Base-by-base conservation (phyloP, 2,113 vertebrate genomes). In the Chlorocebus sabaeus region DNA sequence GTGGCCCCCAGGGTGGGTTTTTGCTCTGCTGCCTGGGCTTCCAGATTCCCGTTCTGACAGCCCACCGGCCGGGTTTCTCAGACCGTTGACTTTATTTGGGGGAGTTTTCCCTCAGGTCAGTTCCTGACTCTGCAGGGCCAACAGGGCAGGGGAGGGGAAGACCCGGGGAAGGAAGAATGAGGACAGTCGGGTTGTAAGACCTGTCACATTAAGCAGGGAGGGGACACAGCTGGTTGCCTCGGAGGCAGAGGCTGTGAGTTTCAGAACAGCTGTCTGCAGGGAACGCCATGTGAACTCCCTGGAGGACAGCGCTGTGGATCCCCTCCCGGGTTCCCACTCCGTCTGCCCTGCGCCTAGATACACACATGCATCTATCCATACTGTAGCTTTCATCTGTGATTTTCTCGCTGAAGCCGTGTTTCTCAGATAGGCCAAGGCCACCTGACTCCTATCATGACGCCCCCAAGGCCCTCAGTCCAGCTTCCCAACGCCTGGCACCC, bases 371-470 rank as follows among this genome's bases (percentile, higher is more conserved):
- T 17, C 7, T 80, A 2, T 23, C 20, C 11, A 8, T 13, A 7
- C 6, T 6, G 72, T 22, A 3, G 27, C 79, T 88, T 87, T 87
- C 11, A 22, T 8, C 45, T 25, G 35, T 32, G 20, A n/a, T 23
- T 27, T 23, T 10, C 57, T 78, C 45, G 91, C 97, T 89, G 95
- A 98, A 98, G 96, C 92, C 94, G 61, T 96, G 98, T 98, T 98
- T 98, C 98, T 98, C 98, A 97, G 98, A 98, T 97, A 97, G 86
- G 92, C 89, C 79, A 20, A 82, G 59, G 86, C 5, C 20, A 68
- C 80, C 90, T 59, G 50, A 81, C 57, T 85, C 90, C 93, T 89
- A n/a, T 96, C 89, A 88, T 82, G 27, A 35, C 30, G 73, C 55
- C 89, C 95, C 59, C 86, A 75, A 32, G 89, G 20, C 11, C 89